phyloP scores from a whole-genome alignment of 2,797 vertebrate genomes.

The Tangara arthus region DNA sequence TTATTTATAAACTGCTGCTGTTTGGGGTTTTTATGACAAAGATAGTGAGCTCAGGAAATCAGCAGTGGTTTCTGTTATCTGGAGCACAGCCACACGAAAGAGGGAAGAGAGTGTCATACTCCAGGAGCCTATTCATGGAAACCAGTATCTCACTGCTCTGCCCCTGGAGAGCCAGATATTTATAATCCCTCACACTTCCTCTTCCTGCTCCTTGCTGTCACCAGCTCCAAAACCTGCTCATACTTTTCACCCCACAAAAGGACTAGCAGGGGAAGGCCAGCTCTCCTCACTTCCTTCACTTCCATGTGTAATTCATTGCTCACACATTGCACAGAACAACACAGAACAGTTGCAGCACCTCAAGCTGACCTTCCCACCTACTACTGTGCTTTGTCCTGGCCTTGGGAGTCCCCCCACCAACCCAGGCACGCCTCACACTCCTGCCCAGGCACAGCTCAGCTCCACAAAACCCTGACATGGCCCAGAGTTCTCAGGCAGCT shows the following conservation, averaged over 20 bases:
- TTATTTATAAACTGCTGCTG: conserved; percentile 57
- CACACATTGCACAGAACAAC: background rate
- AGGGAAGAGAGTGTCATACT: conserved; percentile 22
- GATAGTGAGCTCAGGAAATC: conserved; percentile 52
- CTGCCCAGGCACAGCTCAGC: background rate
- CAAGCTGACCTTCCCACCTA: background rate
- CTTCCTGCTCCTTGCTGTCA: conserved; percentile 28
- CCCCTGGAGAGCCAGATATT: conserved; percentile 38
- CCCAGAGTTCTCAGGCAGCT: background rate
- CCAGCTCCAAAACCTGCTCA: background rate
- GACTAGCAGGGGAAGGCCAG: background rate
- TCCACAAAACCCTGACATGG: background rate
- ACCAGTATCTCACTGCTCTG: conserved; percentile 2
- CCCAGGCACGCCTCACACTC: background rate
- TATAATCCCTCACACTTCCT: conserved; percentile 36
- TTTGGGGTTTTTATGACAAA: conserved; percentile 23
- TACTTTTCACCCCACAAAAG: background rate
- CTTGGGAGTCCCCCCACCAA: too few relatives aligned
- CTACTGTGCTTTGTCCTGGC: background rate
- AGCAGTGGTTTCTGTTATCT: conserved; percentile 55
- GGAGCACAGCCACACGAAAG: conserved; percentile 14
- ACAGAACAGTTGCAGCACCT: accelerated
- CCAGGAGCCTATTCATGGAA: conserved; percentile 41
- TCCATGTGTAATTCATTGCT: background rate
- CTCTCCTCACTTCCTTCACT: background rate